phyloP scores from a whole-genome alignment of 2,113 vertebrate genomes.

The Oryzias javanicus region DNA sequence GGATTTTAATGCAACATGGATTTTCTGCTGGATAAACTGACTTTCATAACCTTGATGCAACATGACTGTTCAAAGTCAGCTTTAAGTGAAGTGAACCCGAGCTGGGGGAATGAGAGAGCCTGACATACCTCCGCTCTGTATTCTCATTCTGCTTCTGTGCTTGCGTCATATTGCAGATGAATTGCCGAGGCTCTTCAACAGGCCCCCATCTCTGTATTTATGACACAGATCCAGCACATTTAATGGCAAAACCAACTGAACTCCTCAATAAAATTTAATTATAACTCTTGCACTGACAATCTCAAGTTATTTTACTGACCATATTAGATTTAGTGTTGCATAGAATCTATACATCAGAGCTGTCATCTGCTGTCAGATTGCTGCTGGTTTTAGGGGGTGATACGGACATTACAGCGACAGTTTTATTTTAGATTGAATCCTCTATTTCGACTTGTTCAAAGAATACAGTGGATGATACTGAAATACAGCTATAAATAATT shows the following conservation, averaged over 20 bases:
- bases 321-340: too few relatives aligned
- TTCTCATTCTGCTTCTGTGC: constrained; percentile 6
- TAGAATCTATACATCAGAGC: too few relatives aligned
- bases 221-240: constrained; percentile 1
- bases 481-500: constrained; percentile 15
- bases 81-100: background rate
- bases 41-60: constrained; percentile 56
- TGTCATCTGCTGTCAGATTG: background rate
- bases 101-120: constrained; percentile 11
- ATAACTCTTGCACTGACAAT: too few relatives aligned
- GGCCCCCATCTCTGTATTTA: constrained; percentile 6
- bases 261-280: too few relatives aligned
- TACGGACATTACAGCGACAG: background rate
- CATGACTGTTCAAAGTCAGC: constrained; percentile 28
- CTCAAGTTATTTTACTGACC: too few relatives aligned
- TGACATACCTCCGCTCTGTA: constrained; percentile 4
- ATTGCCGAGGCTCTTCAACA: background rate
- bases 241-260: constrained; percentile 4
- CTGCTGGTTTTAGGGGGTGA: background rate
- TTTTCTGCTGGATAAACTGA: constrained; percentile 50
- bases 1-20: constrained; percentile 53
- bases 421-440: constrained; percentile 11
- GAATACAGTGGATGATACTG: background rate
- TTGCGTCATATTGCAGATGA: constrained; percentile 3
- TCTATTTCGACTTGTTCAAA: constrained; percentile 5